Evolutionary conservation across 2,113 vertebrate species (phyloP), one percentile per base, ranked within the genome.

Genomic region (Regulus satrapa): DNA sequence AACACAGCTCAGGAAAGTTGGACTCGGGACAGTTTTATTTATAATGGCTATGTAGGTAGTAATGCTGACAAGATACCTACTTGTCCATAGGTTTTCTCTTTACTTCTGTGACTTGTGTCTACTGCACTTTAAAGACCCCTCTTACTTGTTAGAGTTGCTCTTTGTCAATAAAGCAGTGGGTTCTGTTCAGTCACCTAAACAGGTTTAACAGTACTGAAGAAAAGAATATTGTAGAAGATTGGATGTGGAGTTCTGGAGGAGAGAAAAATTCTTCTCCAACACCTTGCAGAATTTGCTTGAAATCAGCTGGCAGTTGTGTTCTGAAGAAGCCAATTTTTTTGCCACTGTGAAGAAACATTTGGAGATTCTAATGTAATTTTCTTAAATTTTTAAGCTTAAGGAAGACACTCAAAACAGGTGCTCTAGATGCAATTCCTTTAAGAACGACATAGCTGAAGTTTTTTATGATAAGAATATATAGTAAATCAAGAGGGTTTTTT

Each of bases 1-100:
- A 84, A 52, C 9, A 12, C 0, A 0, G 36, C 64, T 91, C 19
- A 12, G 61, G 64, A 73, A 74, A 45, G n/a, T n/a, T n/a, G n/a
- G 45, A 61, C 40, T 89, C 10, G 36, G 43, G 49, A 25, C 34
- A 16, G 7, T 64, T 74, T 83, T 49, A 36, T 77, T 77, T 74
- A 9, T 72, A 56, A 32, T 45, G 72, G 48, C 69, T 86, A 17
- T 14, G 11, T 54, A 32, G 46, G 38, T 71, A 38, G 41, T 66
- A 76, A 54, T 54, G 34, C 41, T 83, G 48, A 73, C 46, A 49
- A 58, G 56, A 19, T 61, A 43, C 8, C 29, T 62, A 5, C 28
- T n/a, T 83, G 24, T 73, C 32, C 1, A 0, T 79, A 1, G 0
- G 52, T 76, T 32, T 66, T 59, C 46, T 88, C 14, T 64, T 88